phyloP scores from a whole-genome alignment of 2,797 vertebrate genomes.

The Scyliorhinus canicula region DNA sequence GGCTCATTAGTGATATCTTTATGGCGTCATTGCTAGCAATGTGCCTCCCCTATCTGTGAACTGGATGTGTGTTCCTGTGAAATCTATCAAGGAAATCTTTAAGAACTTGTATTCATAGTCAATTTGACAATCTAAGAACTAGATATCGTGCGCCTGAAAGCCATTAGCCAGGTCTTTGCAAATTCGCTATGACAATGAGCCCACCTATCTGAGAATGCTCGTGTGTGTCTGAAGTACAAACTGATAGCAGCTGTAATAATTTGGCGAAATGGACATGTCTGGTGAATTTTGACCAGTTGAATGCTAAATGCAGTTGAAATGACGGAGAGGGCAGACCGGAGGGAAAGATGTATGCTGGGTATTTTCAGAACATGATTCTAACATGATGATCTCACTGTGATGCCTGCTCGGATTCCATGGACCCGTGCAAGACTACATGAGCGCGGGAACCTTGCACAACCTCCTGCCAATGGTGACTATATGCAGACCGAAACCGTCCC shows the following conservation, averaged over 20 bases:
- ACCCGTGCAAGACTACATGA: neutral
- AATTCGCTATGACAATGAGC: neutral
- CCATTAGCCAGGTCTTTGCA: neutral
- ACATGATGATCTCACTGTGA: neutral
- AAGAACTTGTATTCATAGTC: neutral
- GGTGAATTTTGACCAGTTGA: neutral
- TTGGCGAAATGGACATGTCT: neutral
- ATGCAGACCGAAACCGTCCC: neutral
- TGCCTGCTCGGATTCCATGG: neutral
- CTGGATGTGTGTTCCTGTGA: conserved; percentile 24
- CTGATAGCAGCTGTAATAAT: conserved; percentile 27
- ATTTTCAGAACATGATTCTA: neutral
- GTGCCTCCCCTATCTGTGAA: conserved; percentile 27
- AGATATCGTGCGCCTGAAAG: conserved; percentile 8
- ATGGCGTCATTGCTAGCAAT: neutral
- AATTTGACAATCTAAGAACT: neutral
- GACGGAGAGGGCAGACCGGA: neutral
- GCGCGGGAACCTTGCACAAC: neutral
- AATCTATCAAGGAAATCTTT: conserved; percentile 7
- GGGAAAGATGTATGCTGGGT: neutral
- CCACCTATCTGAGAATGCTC: neutral
- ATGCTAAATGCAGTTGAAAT: too few relatives aligned
- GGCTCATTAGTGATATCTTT: neutral
- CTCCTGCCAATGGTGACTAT: neutral
- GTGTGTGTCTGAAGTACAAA: conserved; percentile 17